Conservation (phyloP, 2,113 vertebrate species). For the Toxostoma redivivum region DNA sequence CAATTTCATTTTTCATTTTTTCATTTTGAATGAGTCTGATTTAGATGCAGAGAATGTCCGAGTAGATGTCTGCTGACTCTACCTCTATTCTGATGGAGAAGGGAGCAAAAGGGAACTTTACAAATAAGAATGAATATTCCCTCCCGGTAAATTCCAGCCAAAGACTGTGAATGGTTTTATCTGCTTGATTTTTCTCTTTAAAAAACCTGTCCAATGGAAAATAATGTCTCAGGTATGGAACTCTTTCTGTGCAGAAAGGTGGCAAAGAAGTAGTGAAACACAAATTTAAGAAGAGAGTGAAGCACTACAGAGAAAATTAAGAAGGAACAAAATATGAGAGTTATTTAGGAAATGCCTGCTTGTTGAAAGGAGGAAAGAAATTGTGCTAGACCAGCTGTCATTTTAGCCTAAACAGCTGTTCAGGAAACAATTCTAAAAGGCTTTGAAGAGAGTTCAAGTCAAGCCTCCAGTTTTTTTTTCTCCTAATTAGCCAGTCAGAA, state of each 20-base stretch:
- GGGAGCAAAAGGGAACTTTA: neutral
- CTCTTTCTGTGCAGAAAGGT: neutral
- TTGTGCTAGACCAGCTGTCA: neutral
- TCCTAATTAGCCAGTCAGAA: neutral
- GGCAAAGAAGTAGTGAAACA: neutral
- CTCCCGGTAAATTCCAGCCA: neutral
- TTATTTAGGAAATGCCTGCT: neutral
- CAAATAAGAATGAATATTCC: neutral
- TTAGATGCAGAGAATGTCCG: fast-evolving
- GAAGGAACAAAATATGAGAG: neutral
- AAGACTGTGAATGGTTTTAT: neutral
- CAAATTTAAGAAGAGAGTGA: neutral
- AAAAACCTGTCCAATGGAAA: neutral
- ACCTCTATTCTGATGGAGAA: neutral
- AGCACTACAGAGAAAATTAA: neutral
- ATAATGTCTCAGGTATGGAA: neutral
- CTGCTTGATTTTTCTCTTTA: neutral
- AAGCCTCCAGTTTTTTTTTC: neutral
- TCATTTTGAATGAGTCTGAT: neutral
- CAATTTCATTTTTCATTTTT: neutral
- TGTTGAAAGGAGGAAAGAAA: neutral
- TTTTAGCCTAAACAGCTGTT: neutral
- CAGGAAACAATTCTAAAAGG: neutral
- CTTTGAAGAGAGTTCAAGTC: neutral
- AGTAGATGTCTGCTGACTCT: neutral